Evolutionary conservation across 2,888 invertebrate species (phyloP), one percentile per base, ranked within the genome.

Genomic region (Drosophila parthenogenetica): DNA sequence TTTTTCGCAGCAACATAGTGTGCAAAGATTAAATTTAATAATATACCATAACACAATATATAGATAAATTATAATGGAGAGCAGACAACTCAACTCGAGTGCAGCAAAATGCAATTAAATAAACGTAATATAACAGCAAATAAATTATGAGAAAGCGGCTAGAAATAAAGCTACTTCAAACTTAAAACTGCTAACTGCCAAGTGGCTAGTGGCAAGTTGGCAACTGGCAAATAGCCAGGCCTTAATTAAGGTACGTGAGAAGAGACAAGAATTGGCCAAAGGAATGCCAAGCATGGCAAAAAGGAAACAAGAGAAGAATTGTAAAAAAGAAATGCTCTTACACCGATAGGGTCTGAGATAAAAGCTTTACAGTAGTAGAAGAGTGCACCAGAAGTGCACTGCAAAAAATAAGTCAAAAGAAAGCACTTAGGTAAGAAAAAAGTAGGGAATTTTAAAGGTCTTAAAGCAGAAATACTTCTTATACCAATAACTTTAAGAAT

Each of bases 211-310:
- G 57, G 49, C 39, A 46, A 49, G 22, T 35, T 35, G 37, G 46
- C 37, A 37, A 59, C 59, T 54, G 58, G 58, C 68, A 74, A 74
- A 71, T 59, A 63, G 73, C 78, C 60, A 65, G 64, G 68, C 78
- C 77, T 68, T 79, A 79, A 79, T 79, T 79, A 79, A 65, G 70
- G 77, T 70, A 79, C 74, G 78, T 77, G 78, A 65, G 67, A 78
- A 55, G 55, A 74, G 58, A 63, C 76, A 74, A 67, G 53, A 46
- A 59, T 50, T 50, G 62, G 62, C 37, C 32, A 14, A 54, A 16
- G 49, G 57, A 60, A 39, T 60, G 51, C 53, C 49, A 49, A 58
- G 57, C 51, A 45, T 22, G 25, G 51, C 50, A 25, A 43, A 64
- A 63, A 43, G 48, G 43, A 49, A 63, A 35, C 42, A 45, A 49